Evolutionary conservation across 2,113 vertebrate species (phyloP).

Genomic region (Rhinopithecus roxellana): DNA sequence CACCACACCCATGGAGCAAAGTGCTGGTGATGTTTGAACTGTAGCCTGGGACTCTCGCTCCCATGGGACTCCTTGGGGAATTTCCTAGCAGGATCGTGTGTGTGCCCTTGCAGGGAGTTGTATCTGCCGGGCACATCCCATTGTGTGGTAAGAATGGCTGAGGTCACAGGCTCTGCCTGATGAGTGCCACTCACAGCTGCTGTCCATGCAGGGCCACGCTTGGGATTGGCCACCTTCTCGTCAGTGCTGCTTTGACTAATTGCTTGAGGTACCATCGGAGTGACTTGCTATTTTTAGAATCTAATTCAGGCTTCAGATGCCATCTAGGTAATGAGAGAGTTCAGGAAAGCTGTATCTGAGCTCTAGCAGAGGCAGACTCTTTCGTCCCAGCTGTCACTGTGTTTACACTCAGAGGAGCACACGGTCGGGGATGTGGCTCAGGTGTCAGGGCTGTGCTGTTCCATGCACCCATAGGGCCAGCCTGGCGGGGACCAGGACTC

Average conservation of each 20-base stretch:
- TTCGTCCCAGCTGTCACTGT: too few relatives aligned
- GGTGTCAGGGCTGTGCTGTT: neutral
- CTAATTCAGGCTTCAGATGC: too few relatives aligned
- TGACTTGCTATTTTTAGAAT: too few relatives aligned
- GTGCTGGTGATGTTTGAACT: neutral
- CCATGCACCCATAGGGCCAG: neutral
- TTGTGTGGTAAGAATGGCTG: too few relatives aligned
- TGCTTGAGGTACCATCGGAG: neutral
- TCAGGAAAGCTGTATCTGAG: neutral
- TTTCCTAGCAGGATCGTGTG: rapidly evolving
- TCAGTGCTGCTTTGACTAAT: neutral
- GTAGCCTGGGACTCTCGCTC: neutral
- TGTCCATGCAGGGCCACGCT: too few relatives aligned
- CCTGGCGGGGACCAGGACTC: neutral
- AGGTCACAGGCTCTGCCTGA: neutral
- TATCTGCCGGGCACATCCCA: too few relatives aligned
- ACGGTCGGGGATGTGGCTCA: neutral
- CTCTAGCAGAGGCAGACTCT: neutral
- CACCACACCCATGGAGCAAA: neutral
- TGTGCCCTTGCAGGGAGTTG: rapidly evolving
- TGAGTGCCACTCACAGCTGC: rapidly evolving
- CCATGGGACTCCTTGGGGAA: neutral
- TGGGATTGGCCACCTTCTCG: neutral
- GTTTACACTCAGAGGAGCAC: neutral
- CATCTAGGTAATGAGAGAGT: too few relatives aligned